Conservation (phyloP, 2,888 invertebrate species). For the Drosophila fungiperda region DNA sequence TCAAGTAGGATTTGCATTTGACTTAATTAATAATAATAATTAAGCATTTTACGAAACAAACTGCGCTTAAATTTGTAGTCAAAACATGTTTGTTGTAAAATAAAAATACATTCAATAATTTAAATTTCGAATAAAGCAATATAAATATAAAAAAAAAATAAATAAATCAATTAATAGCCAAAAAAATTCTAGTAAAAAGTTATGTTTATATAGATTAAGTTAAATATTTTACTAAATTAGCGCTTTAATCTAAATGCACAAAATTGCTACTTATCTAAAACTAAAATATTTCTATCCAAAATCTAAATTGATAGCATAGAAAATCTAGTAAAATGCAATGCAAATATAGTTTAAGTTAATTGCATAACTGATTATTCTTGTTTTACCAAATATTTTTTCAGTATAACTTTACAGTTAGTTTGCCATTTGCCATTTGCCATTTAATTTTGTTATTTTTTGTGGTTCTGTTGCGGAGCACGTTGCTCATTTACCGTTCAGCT, state of each 20-base stretch:
- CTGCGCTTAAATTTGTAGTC: background rate
- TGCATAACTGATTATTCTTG: conserved; percentile 9
- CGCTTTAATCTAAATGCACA: background rate
- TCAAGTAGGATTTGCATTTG: background rate
- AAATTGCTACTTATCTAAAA: background rate
- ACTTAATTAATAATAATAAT: background rate
- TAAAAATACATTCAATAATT: background rate
- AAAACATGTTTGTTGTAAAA: background rate
- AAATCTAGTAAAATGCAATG: background rate
- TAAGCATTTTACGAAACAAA: background rate
- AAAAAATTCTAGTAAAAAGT: background rate
- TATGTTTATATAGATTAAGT: background rate
- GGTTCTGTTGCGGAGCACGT: conserved; percentile 16
- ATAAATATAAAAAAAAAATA: background rate
- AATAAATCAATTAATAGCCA: background rate
- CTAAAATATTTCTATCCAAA: background rate
- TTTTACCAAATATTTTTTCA: conserved; percentile 5
- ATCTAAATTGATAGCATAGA: background rate
- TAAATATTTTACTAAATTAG: background rate
- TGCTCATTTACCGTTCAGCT: conserved; percentile 26
- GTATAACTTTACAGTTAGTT: background rate
- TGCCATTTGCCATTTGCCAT: conserved; percentile 18
- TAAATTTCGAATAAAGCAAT: background rate
- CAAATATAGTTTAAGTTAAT: conserved; percentile 1
- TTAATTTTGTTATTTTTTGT: background rate